Percentiles rank a stretch among this genome's conserved stretches.
These are phyloP conservation scores for Psittacula echo DNA, from an alignment of 2,797 vertebrate genomes.

Conservation along the genomic window DNA sequence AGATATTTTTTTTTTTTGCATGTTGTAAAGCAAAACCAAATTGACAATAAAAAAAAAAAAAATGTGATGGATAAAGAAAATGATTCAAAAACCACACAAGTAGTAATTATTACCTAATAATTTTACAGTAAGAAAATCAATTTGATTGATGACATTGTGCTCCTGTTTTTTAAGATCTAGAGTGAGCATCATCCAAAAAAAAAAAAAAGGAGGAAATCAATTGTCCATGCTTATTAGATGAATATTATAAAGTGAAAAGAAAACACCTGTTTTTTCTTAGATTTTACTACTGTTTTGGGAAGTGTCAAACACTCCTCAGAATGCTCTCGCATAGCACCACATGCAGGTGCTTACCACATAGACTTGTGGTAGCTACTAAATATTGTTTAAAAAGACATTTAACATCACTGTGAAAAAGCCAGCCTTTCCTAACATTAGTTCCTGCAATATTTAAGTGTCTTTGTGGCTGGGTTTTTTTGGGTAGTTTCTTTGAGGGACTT, in stretches of 20 bases:
- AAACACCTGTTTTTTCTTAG: background rate
- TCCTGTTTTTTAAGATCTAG: background rate
- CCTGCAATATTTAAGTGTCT: background rate
- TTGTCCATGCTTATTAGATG: background rate
- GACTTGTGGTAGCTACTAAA: background rate
- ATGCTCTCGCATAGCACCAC: fast-evolving
- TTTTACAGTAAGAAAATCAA: background rate
- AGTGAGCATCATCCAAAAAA: background rate
- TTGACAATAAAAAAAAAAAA: background rate
- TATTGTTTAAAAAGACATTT: background rate
- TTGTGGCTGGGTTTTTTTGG: fast-evolving
- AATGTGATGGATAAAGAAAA: background rate
- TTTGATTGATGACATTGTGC: background rate
- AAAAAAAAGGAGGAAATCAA: background rate
- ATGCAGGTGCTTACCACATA: fast-evolving
- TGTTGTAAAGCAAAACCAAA: background rate
- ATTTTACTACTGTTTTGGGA: background rate
- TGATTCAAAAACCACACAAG: background rate
- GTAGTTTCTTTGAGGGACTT: background rate
- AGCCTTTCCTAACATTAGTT: background rate
- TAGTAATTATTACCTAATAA: background rate
- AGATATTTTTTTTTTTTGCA: background rate
- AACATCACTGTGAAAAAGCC: background rate
- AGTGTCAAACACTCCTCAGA: background rate
- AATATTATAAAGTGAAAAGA: background rate